A percentile compares a stretch with the other conserved stretches of the same genome.
phyloP scores from a whole-genome alignment of 2,888 invertebrate species.

The Euplexia lucipara region DNA sequence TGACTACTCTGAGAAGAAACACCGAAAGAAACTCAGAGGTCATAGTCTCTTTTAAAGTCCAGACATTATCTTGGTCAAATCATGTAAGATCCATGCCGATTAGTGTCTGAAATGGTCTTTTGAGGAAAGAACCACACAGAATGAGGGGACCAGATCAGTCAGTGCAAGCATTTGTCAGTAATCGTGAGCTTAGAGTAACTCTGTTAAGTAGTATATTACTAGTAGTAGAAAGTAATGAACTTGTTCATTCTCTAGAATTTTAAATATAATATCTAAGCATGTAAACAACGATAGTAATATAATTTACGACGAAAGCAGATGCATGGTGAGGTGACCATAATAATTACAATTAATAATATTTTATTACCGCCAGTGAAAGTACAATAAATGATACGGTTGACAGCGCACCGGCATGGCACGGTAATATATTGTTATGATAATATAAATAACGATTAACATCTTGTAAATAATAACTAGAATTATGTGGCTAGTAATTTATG shows the following conservation, averaged over 20 bases:
- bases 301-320: not conserved
- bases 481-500: slow-evolving; percentile 18
- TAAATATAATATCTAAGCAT: not conserved
- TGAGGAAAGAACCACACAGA: no score
- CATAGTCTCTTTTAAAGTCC: no score
- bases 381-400: slow-evolving; percentile 15
- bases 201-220: no score
- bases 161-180: no score
- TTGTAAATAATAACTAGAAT: slow-evolving; percentile 8
- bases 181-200: no score
- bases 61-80: no score
- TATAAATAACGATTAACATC: slow-evolving; percentile 20
- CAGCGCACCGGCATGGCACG: not conserved
- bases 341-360: slow-evolving; percentile 18
- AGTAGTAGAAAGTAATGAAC: no score
- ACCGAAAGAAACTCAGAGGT: no score
- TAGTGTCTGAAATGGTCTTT: no score
- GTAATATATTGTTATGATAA: slow-evolving; percentile 15
- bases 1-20: no score
- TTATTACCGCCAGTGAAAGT: slow-evolving; percentile 39
- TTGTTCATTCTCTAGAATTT: not conserved
- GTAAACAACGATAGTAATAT: not conserved
- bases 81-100: no score
- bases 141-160: no score
- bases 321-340: not conserved